A percentile compares a stretch with the other conserved stretches of the same genome.
Conservation (phyloP, 2,797 vertebrate species). For the Microhierax caerulescens region DNA sequence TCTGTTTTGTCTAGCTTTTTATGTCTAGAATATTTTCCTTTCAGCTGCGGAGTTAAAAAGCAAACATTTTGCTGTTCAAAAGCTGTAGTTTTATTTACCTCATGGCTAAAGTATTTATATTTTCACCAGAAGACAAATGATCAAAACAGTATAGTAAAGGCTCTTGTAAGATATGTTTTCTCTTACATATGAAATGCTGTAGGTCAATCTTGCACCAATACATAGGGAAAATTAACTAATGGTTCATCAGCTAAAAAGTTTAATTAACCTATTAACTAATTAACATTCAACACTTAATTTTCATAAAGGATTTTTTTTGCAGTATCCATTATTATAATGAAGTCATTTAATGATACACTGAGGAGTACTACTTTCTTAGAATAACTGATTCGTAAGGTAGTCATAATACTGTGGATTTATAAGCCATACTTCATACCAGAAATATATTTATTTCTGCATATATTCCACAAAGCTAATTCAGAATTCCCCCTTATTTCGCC, state of each 20-base stretch:
- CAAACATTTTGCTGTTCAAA: background rate
- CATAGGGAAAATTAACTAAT: background rate
- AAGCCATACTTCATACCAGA: background rate
- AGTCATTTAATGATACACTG: background rate
- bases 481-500: background rate
- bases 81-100: background rate
- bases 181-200: background rate
- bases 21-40: background rate
- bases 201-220: background rate
- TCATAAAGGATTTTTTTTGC: background rate
- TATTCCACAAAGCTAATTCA: background rate
- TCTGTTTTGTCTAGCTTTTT: background rate
- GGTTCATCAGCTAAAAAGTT: background rate
- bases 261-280: background rate
- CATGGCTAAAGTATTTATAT: background rate
- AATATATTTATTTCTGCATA: background rate
- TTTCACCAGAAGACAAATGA: background rate
- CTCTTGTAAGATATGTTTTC: background rate
- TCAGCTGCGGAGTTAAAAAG: background rate
- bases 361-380: background rate
- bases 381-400: background rate
- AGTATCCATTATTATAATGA: background rate
- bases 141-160: background rate
- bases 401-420: background rate
- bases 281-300: background rate